Evolutionary conservation across 2,113 vertebrate genomes (phyloP).

Genomic region (Psammodynastes pulverulentus): DNA sequence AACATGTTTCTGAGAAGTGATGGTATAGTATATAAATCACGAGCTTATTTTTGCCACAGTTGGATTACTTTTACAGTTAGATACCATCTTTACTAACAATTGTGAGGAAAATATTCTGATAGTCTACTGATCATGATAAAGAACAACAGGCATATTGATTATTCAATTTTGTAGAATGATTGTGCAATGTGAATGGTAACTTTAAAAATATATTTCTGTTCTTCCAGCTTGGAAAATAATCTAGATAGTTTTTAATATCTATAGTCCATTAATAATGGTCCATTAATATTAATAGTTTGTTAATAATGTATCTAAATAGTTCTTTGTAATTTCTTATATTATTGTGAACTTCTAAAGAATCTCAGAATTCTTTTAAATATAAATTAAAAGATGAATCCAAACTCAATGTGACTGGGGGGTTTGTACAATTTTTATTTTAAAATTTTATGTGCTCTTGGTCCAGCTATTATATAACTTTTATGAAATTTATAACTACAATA

Average conservation of each 20-base stretch:
- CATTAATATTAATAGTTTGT: neutral
- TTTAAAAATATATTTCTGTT: neutral
- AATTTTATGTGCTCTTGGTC: neutral
- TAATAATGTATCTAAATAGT: neutral
- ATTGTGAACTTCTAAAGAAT: neutral
- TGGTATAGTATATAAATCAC: neutral
- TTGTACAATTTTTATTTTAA: neutral
- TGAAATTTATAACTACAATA: neutral
- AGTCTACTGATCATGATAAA: neutral
- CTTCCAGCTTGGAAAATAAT: neutral
- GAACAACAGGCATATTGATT: neutral
- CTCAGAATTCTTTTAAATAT: neutral
- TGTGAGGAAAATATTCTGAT: neutral
- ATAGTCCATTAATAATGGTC: neutral
- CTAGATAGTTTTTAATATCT: neutral
- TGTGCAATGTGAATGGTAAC: neutral
- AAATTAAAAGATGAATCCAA: neutral
- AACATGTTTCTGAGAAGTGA: neutral
- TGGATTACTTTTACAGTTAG: neutral
- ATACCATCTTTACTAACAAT: neutral
- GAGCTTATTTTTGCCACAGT: neutral
- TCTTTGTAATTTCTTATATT: neutral
- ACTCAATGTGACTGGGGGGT: neutral
- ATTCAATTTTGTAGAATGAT: neutral
- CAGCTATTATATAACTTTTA: neutral